A percentile compares a stretch with the other conserved stretches of the same genome.
phyloP scores from a whole-genome alignment of 2,888 invertebrate species.

The Drosophila phalerata region DNA sequence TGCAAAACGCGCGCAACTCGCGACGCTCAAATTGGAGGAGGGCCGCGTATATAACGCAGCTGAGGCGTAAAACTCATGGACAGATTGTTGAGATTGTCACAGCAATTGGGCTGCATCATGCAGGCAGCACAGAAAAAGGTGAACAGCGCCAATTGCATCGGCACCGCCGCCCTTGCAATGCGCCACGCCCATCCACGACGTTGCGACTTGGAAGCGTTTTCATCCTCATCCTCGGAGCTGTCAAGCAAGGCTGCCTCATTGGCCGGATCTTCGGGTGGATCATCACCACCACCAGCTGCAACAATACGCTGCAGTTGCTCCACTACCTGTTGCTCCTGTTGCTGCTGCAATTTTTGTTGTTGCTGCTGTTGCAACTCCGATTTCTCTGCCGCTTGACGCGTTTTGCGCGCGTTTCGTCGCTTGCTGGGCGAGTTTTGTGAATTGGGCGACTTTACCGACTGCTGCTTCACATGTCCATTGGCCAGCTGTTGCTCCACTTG shows the following conservation, averaged over 20 bases:
- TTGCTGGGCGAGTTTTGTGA: conserved; percentile 65
- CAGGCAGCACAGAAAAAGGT: conserved; percentile 90
- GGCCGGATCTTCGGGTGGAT: conserved; percentile 78
- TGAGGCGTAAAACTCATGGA: conserved; percentile 91
- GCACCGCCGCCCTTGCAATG: conserved; percentile 89
- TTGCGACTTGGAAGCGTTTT: conserved; percentile 48
- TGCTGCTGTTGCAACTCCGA: conserved; percentile 26
- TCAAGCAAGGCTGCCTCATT: conserved; percentile 57
- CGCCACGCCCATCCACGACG: conserved; percentile 88
- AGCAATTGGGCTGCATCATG: conserved; percentile 90
- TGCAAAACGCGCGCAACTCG: conserved; percentile 24
- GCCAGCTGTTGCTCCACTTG: conserved; percentile 18
- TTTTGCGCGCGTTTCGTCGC: conserved; percentile 52
- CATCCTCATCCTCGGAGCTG: conserved; percentile 65
- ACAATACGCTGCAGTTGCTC: conserved; percentile 49
- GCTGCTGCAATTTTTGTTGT: conserved; percentile 7
- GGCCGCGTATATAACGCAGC: conserved; percentile 91
- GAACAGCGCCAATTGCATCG: conserved; percentile 90
- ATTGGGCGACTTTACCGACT: conserved; percentile 26
- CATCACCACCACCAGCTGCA: conserved; percentile 70
- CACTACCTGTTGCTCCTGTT: conserved; percentile 44
- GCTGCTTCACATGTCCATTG: conserved; percentile 59
- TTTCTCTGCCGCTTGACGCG: conserved; percentile 31
- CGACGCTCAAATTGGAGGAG: conserved; percentile 90
- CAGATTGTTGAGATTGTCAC: conserved; percentile 91